Evolutionary conservation across 2,113 vertebrate species (phyloP).

Genomic region (Toxotes chatareus): DNA sequence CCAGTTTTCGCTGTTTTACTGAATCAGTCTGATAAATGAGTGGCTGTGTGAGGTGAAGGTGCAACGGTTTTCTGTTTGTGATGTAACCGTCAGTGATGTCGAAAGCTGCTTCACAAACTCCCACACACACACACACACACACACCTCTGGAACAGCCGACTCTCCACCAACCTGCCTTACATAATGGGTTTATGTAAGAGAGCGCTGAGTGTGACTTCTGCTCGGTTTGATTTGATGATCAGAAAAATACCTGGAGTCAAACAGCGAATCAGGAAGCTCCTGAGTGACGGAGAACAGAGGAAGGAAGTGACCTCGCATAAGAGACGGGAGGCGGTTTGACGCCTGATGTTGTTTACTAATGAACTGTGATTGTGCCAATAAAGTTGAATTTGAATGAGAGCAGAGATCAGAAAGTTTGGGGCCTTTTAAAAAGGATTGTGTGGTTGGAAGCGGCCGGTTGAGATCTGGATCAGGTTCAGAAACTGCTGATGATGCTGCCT

Average conservation of each 20-base stretch:
- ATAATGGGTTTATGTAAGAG: slow-evolving; percentile 48
- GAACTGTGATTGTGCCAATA: no score
- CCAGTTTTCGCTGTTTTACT: not conserved
- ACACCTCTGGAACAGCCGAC: slow-evolving; percentile 14
- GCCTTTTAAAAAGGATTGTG: no score
- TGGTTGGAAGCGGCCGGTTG: no score
- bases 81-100: slow-evolving; percentile 24
- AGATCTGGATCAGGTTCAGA: no score
- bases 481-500: no score
- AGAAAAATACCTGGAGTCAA: not conserved
- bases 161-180: slow-evolving; percentile 32
- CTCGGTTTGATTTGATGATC: not conserved
- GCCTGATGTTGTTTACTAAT: no score
- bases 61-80: slow-evolving; percentile 16
- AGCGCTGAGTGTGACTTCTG: not conserved
- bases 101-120: slow-evolving; percentile 6
- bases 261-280: not conserved
- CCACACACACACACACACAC: slow-evolving; percentile 16
- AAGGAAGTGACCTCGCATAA: not conserved
- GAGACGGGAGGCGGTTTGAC: no score
- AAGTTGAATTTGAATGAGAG: no score
- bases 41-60: not conserved
- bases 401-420: no score
- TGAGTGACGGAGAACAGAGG: not conserved
- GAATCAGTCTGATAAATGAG: not conserved